phyloP scores from a whole-genome alignment of 2,888 invertebrate genomes.

The Nomada fabriciana region DNA sequence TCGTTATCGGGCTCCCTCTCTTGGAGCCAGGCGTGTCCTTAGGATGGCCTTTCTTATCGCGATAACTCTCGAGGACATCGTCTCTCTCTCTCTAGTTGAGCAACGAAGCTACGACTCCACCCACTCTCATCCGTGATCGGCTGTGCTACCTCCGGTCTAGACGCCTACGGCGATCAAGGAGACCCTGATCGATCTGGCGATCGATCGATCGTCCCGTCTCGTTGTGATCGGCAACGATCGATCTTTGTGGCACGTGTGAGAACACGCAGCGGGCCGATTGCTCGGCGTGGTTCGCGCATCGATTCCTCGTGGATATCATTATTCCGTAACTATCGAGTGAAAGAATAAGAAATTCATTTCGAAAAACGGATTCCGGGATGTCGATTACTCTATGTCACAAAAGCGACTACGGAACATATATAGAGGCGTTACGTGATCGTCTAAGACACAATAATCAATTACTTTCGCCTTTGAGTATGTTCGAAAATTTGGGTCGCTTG shows the following conservation, averaged over 20 bases:
- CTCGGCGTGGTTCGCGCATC: not conserved
- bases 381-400: not conserved
- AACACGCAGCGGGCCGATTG: conserved; percentile 19
- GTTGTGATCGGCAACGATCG: conserved; percentile 48
- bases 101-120: conserved; percentile 80
- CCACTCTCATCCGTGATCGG: conserved; percentile 80
- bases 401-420: not conserved
- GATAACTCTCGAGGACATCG: conserved; percentile 83
- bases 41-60: conserved; percentile 83
- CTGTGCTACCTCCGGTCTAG: conserved; percentile 65
- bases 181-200: conserved; percentile 63
- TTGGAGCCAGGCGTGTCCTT: conserved; percentile 80
- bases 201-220: conserved; percentile 59
- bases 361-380: not conserved
- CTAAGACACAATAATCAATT: not conserved
- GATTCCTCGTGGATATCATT: too few species aligned
- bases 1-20: conserved; percentile 70
- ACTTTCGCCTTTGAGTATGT: not conserved
- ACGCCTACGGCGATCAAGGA: conserved; percentile 77
- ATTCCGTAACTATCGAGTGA: not conserved
- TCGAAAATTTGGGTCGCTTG: conserved; percentile 4
- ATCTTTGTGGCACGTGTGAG: conserved; percentile 58
- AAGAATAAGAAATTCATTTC: not conserved
- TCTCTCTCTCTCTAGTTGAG: conserved; percentile 74
- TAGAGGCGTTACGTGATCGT: not conserved